These are phyloP conservation scores for Hemitrygon akajei DNA, from an alignment of 2,797 vertebrate genomes.

Conservation along the genomic window DNA sequence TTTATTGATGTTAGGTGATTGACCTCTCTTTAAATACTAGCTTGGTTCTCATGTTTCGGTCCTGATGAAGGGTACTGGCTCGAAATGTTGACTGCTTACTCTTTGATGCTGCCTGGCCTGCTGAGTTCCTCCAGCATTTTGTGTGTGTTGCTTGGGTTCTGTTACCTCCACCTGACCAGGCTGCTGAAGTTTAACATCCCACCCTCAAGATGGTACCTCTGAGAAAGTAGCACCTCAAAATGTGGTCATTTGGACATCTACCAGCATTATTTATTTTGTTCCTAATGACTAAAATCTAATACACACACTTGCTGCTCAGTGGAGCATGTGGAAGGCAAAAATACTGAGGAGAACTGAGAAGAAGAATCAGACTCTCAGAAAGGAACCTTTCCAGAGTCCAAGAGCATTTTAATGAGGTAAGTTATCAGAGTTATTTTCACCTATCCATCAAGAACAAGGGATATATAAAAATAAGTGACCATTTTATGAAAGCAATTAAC, in stretches of 20 bases:
- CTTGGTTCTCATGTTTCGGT: not conserved
- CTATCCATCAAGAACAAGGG: not conserved
- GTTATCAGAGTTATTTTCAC: not conserved
- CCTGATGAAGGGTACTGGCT: too few species aligned
- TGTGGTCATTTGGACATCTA: not conserved
- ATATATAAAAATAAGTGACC: not conserved
- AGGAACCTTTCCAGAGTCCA: not conserved
- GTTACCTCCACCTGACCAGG: not conserved
- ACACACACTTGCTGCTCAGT: not conserved
- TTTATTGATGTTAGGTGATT: not conserved
- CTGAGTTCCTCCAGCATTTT: too few species aligned
- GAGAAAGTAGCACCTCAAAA: not conserved
- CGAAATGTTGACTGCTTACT: too few species aligned
- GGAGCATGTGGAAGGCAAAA: not conserved
- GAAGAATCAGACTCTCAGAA: not conserved
- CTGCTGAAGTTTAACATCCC: not conserved
- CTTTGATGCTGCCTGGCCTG: too few species aligned
- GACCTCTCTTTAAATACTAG: not conserved
- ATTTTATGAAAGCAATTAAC: not conserved
- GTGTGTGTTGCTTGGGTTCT: not conserved
- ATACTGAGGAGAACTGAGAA: not conserved
- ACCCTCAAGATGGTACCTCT: not conserved
- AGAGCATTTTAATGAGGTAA: not conserved
- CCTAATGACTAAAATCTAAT: not conserved
- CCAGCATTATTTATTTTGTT: not conserved